Evolutionary conservation across 53 echinoderm and acorn worm species (phyloP), one percentile per base, ranked within the genome.

Genomic region (Echinarachnius parma): DNA sequence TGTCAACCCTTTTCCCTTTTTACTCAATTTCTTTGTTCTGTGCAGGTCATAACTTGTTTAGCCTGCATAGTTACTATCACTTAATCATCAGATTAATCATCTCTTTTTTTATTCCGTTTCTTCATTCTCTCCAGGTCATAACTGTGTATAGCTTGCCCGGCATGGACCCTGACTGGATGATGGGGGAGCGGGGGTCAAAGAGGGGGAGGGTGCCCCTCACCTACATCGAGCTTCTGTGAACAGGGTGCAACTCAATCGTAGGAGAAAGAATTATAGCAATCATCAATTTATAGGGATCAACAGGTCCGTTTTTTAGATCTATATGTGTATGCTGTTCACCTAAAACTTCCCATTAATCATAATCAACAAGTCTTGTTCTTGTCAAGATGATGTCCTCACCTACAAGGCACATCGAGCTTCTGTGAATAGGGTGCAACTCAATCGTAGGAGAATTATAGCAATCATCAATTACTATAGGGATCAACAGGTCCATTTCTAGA

Each of bases 131-230:
- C 21, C 83, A 98, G 98, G 57, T 92, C 69, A 91, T 98, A 63
- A 91, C 79, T 19, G 98, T 98, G 22, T 98, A 92, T 77, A 92
- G 88, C 71, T 58, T 86, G 48, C 98, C 96, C 22, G 83, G 87
- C 1, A 71, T 87, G 75, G 87, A 87, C 44, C 48, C 82, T 42
- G 87, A 87, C 72, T 87, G 87, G 87, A 82, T 87, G 87, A 83
- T 87, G 72, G 87, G 87, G 2, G 82, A 77, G 46, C 70, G 87
- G 30, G 87, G 87, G 28, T 77, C 70, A 4, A 78, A 87, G 53
- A 33, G 75, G 28, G 83, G 98, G 57, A 88, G 77, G 58, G 98
- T 98, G 50, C 98, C 98, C 54, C 72, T 88, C 10, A 79, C 98
- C 18, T 98, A 98, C 87, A 60, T 98, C 28, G 91, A 98, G 63